These are phyloP conservation scores for Chiloscyllium plagiosum DNA, from an alignment of 2,113 vertebrate species.

Conservation along the genomic window DNA sequence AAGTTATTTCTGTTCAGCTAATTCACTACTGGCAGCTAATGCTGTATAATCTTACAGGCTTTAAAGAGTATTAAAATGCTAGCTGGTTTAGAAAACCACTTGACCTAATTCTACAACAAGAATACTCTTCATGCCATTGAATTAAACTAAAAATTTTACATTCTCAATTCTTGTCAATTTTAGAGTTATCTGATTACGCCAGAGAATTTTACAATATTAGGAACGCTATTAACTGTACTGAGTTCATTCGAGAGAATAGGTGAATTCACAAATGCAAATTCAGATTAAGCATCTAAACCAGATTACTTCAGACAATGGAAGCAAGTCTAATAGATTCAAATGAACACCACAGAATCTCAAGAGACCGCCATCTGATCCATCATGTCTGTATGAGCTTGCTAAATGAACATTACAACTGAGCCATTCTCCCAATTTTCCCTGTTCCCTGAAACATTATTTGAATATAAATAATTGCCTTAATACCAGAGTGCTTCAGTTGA, in stretches of 20 bases:
- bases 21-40: neutral
- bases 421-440: too few species aligned
- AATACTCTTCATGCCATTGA: neutral
- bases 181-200: neutral
- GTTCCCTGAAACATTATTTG: too few species aligned
- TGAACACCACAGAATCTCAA: neutral
- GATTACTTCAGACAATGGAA: neutral
- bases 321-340: neutral
- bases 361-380: too few species aligned
- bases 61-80: neutral
- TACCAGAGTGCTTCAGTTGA: too few species aligned
- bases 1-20: neutral
- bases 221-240: neutral
- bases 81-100: neutral
- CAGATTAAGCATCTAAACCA: neutral
- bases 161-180: neutral
- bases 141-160: neutral
- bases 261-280: neutral
- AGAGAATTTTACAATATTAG: neutral
- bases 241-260: neutral
- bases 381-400: too few species aligned
- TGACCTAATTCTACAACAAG: neutral
- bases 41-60: neutral
- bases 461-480: too few species aligned
- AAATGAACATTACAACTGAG: too few species aligned